Conservation (phyloP, 1,140 invertebrate genomes). For the Vanessa tameamea region DNA sequence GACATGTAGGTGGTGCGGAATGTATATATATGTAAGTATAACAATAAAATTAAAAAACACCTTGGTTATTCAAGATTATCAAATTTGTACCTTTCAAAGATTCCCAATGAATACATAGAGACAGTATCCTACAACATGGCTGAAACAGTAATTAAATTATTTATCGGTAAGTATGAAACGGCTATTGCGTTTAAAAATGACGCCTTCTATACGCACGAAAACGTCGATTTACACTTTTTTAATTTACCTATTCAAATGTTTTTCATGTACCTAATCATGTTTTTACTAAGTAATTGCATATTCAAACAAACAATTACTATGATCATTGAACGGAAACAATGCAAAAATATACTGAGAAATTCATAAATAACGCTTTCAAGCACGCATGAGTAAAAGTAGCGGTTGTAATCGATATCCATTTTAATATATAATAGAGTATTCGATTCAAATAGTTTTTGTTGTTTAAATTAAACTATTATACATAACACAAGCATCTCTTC, state of each 20-base stretch:
- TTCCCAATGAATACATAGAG: no score
- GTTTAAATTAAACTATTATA: no score
- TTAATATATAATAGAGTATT: not conserved
- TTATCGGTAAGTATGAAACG: not conserved
- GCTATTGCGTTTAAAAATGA: not conserved
- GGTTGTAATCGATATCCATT: not conserved
- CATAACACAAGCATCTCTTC: no score
- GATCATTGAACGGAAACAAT: slow-evolving; percentile 11
- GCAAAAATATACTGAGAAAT: slow-evolving; percentile 4
- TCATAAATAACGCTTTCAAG: slow-evolving; percentile 10
- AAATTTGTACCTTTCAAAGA: no score
- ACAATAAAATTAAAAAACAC: no score
- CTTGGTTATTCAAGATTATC: no score
- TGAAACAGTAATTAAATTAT: not conserved
- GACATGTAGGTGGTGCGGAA: no score
- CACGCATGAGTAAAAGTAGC: slow-evolving; percentile 3
- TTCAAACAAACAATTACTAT: slow-evolving; percentile 8
- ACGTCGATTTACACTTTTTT: not conserved
- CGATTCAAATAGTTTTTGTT: not conserved
- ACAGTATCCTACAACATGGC: no score
- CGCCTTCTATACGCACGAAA: not conserved
- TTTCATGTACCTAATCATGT: not conserved
- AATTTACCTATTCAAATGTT: slow-evolving; percentile 5
- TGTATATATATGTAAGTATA: no score
- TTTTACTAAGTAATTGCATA: not conserved